Base-by-base conservation (phyloP, 2,888 invertebrate genomes). In the Ennomos erosarius region DNA sequence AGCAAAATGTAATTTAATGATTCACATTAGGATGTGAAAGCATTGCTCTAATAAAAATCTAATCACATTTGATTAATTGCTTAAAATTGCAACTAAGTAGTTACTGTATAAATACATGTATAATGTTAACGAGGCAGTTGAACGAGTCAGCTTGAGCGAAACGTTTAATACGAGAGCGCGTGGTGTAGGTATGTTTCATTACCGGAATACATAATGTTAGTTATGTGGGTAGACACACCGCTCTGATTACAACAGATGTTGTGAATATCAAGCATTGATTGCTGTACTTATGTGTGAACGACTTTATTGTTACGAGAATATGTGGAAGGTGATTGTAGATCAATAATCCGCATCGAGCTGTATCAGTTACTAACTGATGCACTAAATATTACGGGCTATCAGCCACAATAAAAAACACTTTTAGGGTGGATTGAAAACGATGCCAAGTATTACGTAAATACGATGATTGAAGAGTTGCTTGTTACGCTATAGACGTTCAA, bases 371-470 rank as follows among this genome's bases (percentile, higher is more conserved):
- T 62, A 59, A 70, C 64, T 68, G 72, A 76, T 83, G 78, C 79
- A 82, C 75, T 81, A 76, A 78, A 80, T 79, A 81, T 80, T 76
- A 78, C 81, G 87, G 84, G 84, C 85, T 80, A 78, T 71, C 74
- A 75, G 84, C 84, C 84, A 87, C 78, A 75, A 82, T 79, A 71
- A 78, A 78, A 82, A 78, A 77, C 80, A 79, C 75, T 81, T 76
- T 77, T 57, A 70, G 71, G 68, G 65, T 67, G 67, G 67, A 63
- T 75, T 63, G 79, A 78, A 78, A 83, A 73, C 81, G 79, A 82
- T 87, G 88, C 88, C 88, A 89, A 88, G 74, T 84, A 82, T 84
- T 85, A 84, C 74, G 75, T 81, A 81, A 78, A 71, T 73, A 69
- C 60, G 66, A 79, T 80, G 76, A 81, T 81, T 79, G 75, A 83